These are phyloP conservation scores for Escarpia spicata DNA, from an alignment of 2,888 invertebrate genomes.

Conservation along the genomic window DNA sequence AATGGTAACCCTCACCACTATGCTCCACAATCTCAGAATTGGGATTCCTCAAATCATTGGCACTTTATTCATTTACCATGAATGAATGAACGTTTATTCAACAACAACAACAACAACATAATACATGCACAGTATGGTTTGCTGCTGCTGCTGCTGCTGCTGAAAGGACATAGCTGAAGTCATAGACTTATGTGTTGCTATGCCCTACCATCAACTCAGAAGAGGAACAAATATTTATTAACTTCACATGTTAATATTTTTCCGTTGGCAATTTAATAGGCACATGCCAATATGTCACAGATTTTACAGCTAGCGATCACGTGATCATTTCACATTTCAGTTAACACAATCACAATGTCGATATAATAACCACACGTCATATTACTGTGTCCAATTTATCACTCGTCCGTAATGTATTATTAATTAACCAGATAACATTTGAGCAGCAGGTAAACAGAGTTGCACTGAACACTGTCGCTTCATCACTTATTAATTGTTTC, in stretches of 20 bases:
- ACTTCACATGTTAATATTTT: not conserved
- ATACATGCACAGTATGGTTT: no score
- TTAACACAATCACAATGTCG: not conserved
- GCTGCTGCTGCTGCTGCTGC: no score
- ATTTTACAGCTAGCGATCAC: not conserved
- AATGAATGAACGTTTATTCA: no score
- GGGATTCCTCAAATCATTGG: no score
- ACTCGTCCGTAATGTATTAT: not conserved
- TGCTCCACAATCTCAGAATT: no score
- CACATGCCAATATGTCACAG: not conserved
- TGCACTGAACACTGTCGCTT: not conserved
- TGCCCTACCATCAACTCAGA: not conserved
- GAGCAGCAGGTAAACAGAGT: not conserved
- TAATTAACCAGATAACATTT: not conserved
- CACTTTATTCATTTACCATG: no score
- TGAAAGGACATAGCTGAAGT: no score
- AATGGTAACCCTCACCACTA: no score
- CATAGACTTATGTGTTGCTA: no score
- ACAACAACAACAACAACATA: no score
- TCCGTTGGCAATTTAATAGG: not conserved
- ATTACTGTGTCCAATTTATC: not conserved
- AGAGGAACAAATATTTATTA: not conserved
- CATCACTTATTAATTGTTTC: not conserved
- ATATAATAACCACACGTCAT: not conserved
- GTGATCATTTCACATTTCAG: not conserved